Base-by-base conservation (phyloP, 64 coral and sea anemone species). In the Montipora capricornis region DNA sequence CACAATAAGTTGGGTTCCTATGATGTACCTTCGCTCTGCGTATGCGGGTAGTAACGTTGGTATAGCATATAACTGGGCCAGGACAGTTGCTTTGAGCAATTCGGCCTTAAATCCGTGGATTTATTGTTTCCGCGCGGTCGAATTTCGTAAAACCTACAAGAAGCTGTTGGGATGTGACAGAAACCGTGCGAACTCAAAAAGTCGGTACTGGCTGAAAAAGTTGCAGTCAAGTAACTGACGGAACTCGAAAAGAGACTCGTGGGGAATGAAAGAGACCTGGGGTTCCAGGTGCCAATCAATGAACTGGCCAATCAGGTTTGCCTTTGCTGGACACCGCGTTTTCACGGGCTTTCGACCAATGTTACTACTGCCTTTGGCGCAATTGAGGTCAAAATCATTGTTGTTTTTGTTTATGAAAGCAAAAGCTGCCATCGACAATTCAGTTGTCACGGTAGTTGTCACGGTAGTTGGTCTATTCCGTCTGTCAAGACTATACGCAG, bases 41-140 rank as follows among this genome's bases (percentile, higher is more conserved):
- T 88, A 92, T 49, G 92, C 92, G 12, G 82, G 91, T 14, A 68
- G 88, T 19, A 87, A 94, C 60, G 79, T 89, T 19, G 93, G 95
- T 11, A 76, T 93, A 4, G 89, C 89, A 0, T 97, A 97, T 50
- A 97, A 94, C 77, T 97, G 95, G 95, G 92, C 92, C n/a, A 89
- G 95, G 1, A 90, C 95, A 5, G 77, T 97, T 0, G 95, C 95
- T 29, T 70, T 97, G 20, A 94, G 93, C 48, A 97, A 97, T 48
- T 94, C 92, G 13, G 95, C 95, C 3, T 80, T 90, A 70, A 97
- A 97, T 49, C 95, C 95, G 1, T 97, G 95, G 95, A 94, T 97
- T 47, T 97, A 97, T 29, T 97, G 95, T 6, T 90, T 90, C 14
- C 82, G 95, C 4, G 94, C 94, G 68, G 75, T 82, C 46, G 95